Conservation (phyloP, 2,797 vertebrate genomes). For the Hylomyscus alleni region DNA sequence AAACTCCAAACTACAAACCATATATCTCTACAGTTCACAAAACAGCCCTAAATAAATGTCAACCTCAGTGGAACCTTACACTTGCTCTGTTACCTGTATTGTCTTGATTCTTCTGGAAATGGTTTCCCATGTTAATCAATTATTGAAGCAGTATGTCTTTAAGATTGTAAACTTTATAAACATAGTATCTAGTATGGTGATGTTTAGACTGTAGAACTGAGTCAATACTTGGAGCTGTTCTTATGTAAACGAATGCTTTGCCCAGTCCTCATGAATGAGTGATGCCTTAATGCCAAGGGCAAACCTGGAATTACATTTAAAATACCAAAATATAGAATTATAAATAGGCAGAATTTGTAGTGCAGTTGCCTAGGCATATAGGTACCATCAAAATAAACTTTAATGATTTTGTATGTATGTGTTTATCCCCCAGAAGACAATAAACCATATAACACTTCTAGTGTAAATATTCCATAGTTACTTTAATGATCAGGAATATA, state of each 20-base stretch:
- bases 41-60: conserved; percentile 31
- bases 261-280: conserved; percentile 33
- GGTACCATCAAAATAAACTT: conserved; percentile 42
- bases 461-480: conserved; percentile 52
- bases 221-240: conserved; percentile 49
- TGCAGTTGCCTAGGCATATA: conserved; percentile 40
- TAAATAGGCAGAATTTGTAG: conserved; percentile 33
- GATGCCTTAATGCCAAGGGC: conserved; percentile 21
- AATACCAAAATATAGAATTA: conserved; percentile 64
- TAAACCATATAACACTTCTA: not conserved
- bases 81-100: not conserved
- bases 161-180: conserved; percentile 56
- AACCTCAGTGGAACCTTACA: not conserved
- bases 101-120: conserved; percentile 37
- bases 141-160: conserved; percentile 2
- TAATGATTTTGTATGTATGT: conserved; percentile 39
- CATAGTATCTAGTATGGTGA: not conserved
- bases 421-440: conserved; percentile 45
- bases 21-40: not conserved
- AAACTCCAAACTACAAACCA: conserved; percentile 47
- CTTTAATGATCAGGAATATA: conserved; percentile 66
- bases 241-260: conserved; percentile 56
- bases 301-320: conserved; percentile 52
- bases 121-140: conserved; percentile 13
- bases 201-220: conserved; percentile 33